These are phyloP conservation scores for Campaea margaritaria DNA, from an alignment of 2,888 invertebrate species.

Conservation along the genomic window DNA sequence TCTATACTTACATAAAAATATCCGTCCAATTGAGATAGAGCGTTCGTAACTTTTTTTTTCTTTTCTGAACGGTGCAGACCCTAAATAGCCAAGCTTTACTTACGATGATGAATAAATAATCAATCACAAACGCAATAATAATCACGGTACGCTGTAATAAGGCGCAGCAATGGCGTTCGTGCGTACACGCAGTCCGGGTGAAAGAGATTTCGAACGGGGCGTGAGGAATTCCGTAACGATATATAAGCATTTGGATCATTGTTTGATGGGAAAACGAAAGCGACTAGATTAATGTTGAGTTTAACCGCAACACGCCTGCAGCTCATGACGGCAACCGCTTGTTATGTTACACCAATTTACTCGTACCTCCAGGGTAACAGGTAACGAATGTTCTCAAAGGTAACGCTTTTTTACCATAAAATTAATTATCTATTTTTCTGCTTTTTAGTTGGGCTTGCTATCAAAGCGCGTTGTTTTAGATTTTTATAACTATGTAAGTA, in stretches of 20 bases:
- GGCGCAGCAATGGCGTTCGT: conserved; percentile 7
- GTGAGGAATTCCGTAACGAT: conserved; percentile 27
- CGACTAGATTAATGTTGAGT: conserved; percentile 16
- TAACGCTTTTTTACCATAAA: no score
- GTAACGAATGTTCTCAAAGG: neutral
- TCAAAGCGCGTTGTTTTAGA: no score
- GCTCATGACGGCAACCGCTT: neutral
- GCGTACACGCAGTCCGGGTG: conserved; percentile 22
- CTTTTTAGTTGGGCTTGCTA: no score
- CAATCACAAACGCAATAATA: no score
- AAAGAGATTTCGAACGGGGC: conserved; percentile 21
- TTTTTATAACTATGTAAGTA: no score
- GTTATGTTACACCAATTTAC: conserved; percentile 3
- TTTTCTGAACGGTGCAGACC: no score
- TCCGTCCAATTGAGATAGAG: no score
- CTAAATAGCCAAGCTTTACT: no score
- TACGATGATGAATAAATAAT: no score
- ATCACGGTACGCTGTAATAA: conserved; percentile 2
- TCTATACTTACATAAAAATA: no score
- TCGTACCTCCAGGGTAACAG: neutral
- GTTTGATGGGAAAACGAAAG: conserved; percentile 29
- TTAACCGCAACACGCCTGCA: neutral
- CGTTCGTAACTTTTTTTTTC: no score
- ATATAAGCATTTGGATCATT: conserved; percentile 28
- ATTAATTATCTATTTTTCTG: no score